Conservation (phyloP, 2,888 invertebrate species). For the Ommatoiulus sabulosus region DNA sequence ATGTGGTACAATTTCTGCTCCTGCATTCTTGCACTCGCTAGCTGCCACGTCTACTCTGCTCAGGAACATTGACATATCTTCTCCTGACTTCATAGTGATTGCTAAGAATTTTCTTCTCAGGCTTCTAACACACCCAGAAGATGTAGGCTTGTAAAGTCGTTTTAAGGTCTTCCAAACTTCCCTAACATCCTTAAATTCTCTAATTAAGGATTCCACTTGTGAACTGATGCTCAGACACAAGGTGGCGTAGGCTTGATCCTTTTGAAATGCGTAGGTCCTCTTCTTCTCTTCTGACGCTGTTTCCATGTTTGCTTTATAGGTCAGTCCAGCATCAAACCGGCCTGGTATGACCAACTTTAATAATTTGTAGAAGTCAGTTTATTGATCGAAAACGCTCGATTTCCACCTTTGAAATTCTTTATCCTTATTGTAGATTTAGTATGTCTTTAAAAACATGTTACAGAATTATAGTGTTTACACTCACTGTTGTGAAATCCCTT, state of each 20-base stretch:
- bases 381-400: no score
- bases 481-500: no score
- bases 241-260: neutral
- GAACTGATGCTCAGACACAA: neutral
- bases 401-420: no score
- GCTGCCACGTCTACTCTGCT: neutral
- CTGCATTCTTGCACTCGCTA: neutral
- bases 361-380: no score
- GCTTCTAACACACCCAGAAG: neutral
- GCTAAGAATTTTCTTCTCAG: neutral
- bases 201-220: neutral
- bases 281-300: neutral
- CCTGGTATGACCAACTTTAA: neutral
- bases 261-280: neutral
- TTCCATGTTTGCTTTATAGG: no score
- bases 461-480: no score
- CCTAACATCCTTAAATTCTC: neutral
- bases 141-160: neutral
- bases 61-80: neutral
- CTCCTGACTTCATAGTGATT: neutral
- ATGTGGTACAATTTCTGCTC: neutral
- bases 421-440: no score
- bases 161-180: neutral
- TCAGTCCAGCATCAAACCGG: neutral
- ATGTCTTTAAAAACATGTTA: no score